Evolutionary conservation across 2,797 vertebrate genomes (phyloP), one percentile per base, ranked within the genome.

Genomic region (Silurus aristotelis): DNA sequence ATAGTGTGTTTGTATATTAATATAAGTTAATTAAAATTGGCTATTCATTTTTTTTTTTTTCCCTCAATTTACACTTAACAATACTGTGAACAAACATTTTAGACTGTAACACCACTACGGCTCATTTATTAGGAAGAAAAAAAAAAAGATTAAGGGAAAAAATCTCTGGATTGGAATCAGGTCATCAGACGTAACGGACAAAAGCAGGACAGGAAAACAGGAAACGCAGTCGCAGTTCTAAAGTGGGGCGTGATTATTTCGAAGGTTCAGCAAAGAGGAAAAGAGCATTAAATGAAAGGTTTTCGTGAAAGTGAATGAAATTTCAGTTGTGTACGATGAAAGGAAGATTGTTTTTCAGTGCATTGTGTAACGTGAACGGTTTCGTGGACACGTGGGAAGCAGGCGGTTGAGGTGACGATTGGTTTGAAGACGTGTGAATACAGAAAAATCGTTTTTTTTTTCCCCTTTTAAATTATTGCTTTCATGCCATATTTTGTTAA

Each of bases 151-250:
- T 52, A 20, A 6, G 55, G 5, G 72, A 15, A 48, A n/a, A 13
- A 80, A 25, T 66, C 3, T 72, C 31, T 80, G 70, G 48, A 46
- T 63, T 66, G 84, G 70, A 48, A 81, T 85, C 43, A 85, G 68
- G 75, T 73, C 14, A 25, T 73, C 48, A 46, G 55, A 52, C 5
- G 27, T 9, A 76, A 56, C 6, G 4, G 60, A 48, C 75, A 6
- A 46, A 87, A 76, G 38, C 27, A 80, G 5, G 52, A 86, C 79
- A 75, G 48, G 72, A 55, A 25, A 64, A 79, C 2, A 75, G 43
- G 55, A 80, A 77, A 83, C 48, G 83, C 25, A 76, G 63, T 38
- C 6, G 15, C 15, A 5, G 85, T 72, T 63, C 78, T 17, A 46
- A 83, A 64, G 56, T 43, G 68, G 56, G 14, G 71, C 0, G 20